Conservation (phyloP, 1,140 invertebrate species). For the Chrysomallon squamiferum region DNA sequence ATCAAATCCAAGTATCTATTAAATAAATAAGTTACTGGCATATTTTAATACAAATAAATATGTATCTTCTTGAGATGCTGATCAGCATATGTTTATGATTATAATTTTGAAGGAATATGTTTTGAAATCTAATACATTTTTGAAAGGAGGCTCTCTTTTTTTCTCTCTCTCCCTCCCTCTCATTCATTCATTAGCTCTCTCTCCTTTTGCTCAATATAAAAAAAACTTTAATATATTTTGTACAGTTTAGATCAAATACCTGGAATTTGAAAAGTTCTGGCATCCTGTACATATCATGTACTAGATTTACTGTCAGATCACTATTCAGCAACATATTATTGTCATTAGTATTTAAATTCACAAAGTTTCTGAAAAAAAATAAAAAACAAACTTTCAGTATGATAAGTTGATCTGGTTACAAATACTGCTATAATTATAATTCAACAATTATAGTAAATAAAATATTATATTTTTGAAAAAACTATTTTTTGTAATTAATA, state of each 20-base stretch:
- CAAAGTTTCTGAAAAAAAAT: neutral
- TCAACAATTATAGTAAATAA: neutral
- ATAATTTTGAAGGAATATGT: no score
- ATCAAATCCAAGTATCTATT: neutral
- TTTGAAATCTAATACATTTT: no score
- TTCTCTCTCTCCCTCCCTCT: no score
- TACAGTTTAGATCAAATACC: neutral
- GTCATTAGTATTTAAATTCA: neutral
- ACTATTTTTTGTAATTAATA: no score
- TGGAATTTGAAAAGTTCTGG: slow-evolving; percentile 7
- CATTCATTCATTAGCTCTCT: no score
- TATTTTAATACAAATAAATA: no score
- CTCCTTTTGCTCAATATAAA: no score
- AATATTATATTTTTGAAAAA: no score
- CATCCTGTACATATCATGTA: neutral
- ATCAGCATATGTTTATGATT: no score
- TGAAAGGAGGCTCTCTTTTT: no score
- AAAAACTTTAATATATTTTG: no score
- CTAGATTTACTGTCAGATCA: neutral
- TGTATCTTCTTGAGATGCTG: no score
- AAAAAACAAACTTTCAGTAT: neutral
- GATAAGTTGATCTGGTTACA: neutral
- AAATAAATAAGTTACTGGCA: neutral
- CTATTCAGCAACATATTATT: neutral
- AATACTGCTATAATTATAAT: neutral